These are phyloP conservation scores for Torymus texanus DNA, from an alignment of 2,888 invertebrate genomes.

Conservation along the genomic window DNA sequence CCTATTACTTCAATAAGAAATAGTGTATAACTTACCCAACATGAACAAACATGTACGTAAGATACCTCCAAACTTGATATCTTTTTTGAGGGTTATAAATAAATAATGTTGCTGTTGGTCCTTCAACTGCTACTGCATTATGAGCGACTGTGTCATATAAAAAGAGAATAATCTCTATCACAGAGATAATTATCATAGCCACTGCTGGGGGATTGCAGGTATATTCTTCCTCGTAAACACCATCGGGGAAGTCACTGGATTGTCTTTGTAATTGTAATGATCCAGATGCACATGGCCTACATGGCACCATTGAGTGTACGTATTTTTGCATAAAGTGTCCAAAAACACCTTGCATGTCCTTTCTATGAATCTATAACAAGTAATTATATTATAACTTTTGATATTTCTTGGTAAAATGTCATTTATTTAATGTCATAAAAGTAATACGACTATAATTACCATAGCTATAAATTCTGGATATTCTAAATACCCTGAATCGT, in stretches of 20 bases:
- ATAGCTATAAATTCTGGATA: slow-evolving; percentile 85
- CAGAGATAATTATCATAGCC: slow-evolving; percentile 92
- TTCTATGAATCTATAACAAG: slow-evolving; percentile 70
- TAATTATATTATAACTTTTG: too few species aligned
- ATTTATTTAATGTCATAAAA: too few species aligned
- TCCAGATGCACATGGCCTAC: slow-evolving; percentile 70
- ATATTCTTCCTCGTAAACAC: slow-evolving; percentile 93
- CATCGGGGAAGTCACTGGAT: slow-evolving; percentile 78
- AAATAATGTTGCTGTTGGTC: slow-evolving; percentile 87
- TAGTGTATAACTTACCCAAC: slow-evolving; percentile 82
- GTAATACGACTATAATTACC: slow-evolving; percentile 74
- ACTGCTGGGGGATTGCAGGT: slow-evolving; percentile 94
- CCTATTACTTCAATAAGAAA: too few species aligned
- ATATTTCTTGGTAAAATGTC: too few species aligned
- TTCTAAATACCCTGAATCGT: slow-evolving; percentile 82
- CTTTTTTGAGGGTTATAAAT: slow-evolving; percentile 93
- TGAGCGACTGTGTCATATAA: slow-evolving; percentile 68
- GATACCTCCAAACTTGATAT: slow-evolving; percentile 93
- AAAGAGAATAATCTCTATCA: slow-evolving; percentile 88
- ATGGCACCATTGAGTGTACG: slow-evolving; percentile 78
- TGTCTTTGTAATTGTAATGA: slow-evolving; percentile 69
- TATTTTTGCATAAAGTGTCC: slow-evolving; percentile 81
- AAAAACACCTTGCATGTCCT: slow-evolving; percentile 80
- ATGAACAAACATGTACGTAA: slow-evolving; percentile 98
- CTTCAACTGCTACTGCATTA: slow-evolving; percentile 74